Base-by-base conservation (phyloP, 1,140 invertebrate genomes). In the Heliconius melpomene region DNA sequence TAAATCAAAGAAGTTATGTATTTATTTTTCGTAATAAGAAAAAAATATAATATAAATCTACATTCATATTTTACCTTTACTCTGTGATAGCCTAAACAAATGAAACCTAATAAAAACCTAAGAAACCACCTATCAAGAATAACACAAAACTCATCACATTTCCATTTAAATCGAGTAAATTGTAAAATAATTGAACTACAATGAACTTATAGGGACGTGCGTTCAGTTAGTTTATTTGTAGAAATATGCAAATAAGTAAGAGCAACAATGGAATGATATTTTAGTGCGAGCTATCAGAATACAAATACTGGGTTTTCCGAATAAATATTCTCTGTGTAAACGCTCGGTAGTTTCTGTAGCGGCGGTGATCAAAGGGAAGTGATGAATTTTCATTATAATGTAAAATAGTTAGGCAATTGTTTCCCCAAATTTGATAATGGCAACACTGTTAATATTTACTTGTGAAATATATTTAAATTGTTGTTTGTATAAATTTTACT, bases 241-340 rank as follows among this genome's bases (percentile, higher is more conserved):
- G 66, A 52, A 77, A 77, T 77, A 77, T 72, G 46, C 76, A 77
- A 77, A 77, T 77, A 77, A 72, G 66, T 72, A 70, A 54, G 76
- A 77, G 38, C 70, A 72, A 54, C 50, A 72, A 54, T 71, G 9
- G 75, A 77, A 77, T 77, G 57, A 77, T 77, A 50, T 77, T 77
- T 50, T 77, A 77, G 75, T 77, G 75, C 75, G 60, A 70, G 75
- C 75, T 70, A 70, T 77, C 60, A 71, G 66, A 77, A 77, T 77
- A 77, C 40, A 77, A 77, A 77, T 26, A 77, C 50, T 23, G 40
- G 76, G 72, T 74, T 77, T 72, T 77, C 40, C 13, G 75, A 50
- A 77, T 72, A 77, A 77, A 77, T 77, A 77, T 77, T 77, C 70
- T 36, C 50, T 77, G 46, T 77, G 76, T 72, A 52, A 72, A 77